Evolutionary conservation across 2,113 vertebrate genomes (phyloP).

Genomic region (Trichomycterus rosablanca): DNA sequence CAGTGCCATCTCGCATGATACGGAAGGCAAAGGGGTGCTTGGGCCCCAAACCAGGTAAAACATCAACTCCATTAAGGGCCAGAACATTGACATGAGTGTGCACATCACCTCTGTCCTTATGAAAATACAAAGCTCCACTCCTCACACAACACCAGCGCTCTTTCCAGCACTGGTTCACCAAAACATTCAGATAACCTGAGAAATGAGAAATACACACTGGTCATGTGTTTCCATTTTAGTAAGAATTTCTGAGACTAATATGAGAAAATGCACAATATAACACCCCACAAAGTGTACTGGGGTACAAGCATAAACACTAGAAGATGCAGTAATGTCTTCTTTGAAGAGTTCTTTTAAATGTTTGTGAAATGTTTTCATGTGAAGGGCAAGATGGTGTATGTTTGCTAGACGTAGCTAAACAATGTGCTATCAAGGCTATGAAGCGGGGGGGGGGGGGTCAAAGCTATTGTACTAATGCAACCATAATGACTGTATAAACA

Average conservation of each 20-base stretch:
- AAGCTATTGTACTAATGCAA: not conserved
- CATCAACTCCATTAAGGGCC: slow-evolving; percentile 78
- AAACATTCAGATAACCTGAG: slow-evolving; percentile 81
- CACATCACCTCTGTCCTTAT: slow-evolving; percentile 78
- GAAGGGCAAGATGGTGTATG: too few relatives aligned
- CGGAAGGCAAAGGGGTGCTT: slow-evolving; percentile 91
- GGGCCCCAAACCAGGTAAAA: slow-evolving; percentile 85
- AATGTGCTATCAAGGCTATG: too few relatives aligned
- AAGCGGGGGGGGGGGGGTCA: too few relatives aligned
- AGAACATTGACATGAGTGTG: slow-evolving; percentile 74
- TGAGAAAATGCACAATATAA: too few relatives aligned
- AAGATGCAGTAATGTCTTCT: too few relatives aligned
- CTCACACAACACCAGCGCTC: slow-evolving; percentile 88
- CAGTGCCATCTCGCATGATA: slow-evolving; percentile 77
- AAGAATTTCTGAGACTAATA: too few relatives aligned
- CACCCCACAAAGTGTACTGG: too few relatives aligned
- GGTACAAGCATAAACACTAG: too few relatives aligned
- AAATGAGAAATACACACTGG: not conserved
- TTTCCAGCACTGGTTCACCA: slow-evolving; percentile 87
- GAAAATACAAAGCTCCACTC: slow-evolving; percentile 78
- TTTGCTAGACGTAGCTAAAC: too few relatives aligned
- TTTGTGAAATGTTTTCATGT: too few relatives aligned
- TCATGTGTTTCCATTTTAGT: not conserved
- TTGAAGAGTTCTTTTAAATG: too few relatives aligned
- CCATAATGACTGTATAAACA: too few relatives aligned